These are phyloP conservation scores for Myotis planiceps DNA, from an alignment of 2,797 vertebrate genomes.

Conservation along the genomic window DNA sequence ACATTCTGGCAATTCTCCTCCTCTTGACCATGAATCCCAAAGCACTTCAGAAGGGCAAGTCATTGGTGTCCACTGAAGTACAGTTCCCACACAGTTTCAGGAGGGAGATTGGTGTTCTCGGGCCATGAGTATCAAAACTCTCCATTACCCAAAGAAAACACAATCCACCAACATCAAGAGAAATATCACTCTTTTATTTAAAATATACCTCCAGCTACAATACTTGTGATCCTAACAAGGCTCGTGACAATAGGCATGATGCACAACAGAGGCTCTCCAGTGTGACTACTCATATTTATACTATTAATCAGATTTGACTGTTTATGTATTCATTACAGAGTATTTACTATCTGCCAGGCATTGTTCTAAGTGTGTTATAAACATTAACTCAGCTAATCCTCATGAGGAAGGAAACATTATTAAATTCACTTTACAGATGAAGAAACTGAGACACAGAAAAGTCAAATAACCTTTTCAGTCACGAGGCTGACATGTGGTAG, in stretches of 20 bases:
- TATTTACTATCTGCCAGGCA: not conserved
- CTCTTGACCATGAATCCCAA: not conserved
- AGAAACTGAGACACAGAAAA: not conserved
- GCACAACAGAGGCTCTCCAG: not conserved
- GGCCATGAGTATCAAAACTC: not conserved
- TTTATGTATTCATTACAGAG: not conserved
- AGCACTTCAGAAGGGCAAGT: not conserved
- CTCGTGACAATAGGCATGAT: not conserved
- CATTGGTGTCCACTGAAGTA: not conserved
- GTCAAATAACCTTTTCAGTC: not conserved
- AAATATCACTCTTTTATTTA: not conserved
- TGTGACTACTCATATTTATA: not conserved
- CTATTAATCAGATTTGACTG: not conserved
- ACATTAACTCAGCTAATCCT: not conserved
- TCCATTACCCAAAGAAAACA: not conserved
- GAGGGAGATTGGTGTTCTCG: not conserved
- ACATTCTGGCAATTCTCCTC: not conserved
- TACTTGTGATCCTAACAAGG: not conserved
- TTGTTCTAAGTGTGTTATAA: not conserved
- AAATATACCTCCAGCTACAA: not conserved
- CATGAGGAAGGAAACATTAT: not conserved
- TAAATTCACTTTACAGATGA: not conserved
- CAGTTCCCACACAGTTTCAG: not conserved
- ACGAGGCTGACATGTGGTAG: not conserved
- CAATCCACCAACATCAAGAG: not conserved